Evolutionary conservation across 2,113 vertebrate genomes (phyloP).

Genomic region (Nanorana parkeri): DNA sequence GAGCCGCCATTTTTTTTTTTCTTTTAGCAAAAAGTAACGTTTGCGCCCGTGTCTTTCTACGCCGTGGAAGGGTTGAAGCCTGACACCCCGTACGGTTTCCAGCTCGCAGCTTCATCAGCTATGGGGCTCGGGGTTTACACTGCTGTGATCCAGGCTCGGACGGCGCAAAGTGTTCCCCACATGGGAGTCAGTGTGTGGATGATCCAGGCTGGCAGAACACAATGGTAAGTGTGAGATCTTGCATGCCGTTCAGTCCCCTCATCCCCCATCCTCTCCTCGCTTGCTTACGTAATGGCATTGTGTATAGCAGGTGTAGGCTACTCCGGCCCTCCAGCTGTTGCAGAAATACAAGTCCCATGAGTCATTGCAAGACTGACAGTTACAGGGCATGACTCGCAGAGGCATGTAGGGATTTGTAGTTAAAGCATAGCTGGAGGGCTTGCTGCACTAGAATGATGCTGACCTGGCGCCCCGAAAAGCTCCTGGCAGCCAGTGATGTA

Average conservation of each 20-base stretch:
- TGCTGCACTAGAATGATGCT: too few species aligned
- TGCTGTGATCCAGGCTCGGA: constrained; percentile 80
- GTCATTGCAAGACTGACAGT: too few species aligned
- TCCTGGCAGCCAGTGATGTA: too few species aligned
- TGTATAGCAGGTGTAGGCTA: not conserved
- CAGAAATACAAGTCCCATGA: too few species aligned
- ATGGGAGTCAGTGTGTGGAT: not conserved
- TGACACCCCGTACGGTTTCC: constrained; percentile 87
- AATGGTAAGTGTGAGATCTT: constrained; percentile 24
- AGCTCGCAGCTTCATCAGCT: constrained; percentile 87
- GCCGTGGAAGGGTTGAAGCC: constrained; percentile 90
- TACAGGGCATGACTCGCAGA: too few species aligned
- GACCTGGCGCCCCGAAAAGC: too few species aligned
- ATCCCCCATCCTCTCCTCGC: not conserved
- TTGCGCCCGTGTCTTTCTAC: constrained; percentile 84
- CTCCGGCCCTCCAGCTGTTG: too few species aligned
- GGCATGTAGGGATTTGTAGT: too few species aligned
- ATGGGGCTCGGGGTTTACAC: constrained; percentile 91
- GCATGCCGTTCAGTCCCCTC: not conserved
- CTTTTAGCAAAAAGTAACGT: constrained; percentile 82
- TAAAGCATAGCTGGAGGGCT: too few species aligned
- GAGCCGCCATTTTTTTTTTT: constrained; percentile 37
- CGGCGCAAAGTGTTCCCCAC: constrained; percentile 82
- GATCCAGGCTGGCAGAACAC: not conserved
- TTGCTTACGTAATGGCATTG: not conserved